Conservation (phyloP, 2,113 vertebrate species). For the Xerus inauris region DNA sequence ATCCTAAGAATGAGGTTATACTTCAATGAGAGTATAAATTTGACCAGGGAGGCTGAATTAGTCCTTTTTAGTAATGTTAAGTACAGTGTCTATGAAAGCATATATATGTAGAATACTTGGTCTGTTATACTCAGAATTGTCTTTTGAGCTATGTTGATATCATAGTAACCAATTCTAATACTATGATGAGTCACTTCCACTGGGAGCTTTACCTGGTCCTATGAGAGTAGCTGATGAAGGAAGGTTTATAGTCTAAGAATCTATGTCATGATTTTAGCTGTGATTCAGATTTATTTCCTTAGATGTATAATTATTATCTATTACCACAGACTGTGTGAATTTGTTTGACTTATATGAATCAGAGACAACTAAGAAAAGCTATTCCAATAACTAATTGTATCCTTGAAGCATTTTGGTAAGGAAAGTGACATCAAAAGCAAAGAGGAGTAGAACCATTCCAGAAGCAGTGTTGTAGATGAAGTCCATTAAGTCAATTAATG, state of each 20-base stretch:
- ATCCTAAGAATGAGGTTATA: not conserved
- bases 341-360: conserved; percentile 33
- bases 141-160: not conserved
- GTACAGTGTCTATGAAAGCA: not conserved
- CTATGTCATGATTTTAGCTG: not conserved
- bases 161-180: not conserved
- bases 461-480: too few relatives aligned
- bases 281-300: not conserved
- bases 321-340: not conserved
- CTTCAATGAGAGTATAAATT: not conserved
- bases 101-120: not conserved
- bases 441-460: not conserved
- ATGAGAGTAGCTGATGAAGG: not conserved
- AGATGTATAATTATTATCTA: not conserved
- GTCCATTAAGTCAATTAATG: not conserved
- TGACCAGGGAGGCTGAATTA: not conserved
- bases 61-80: conserved; percentile 29
- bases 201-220: not conserved
- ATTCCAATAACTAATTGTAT: not conserved
- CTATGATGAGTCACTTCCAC: not conserved
- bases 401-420: not conserved
- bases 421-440: not conserved
- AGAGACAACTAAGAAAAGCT: not conserved
- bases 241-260: not conserved
- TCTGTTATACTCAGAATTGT: not conserved